These are phyloP conservation scores for Kryptolebias ocellatus DNA, from an alignment of 2,797 vertebrate species.

Conservation along the genomic window DNA sequence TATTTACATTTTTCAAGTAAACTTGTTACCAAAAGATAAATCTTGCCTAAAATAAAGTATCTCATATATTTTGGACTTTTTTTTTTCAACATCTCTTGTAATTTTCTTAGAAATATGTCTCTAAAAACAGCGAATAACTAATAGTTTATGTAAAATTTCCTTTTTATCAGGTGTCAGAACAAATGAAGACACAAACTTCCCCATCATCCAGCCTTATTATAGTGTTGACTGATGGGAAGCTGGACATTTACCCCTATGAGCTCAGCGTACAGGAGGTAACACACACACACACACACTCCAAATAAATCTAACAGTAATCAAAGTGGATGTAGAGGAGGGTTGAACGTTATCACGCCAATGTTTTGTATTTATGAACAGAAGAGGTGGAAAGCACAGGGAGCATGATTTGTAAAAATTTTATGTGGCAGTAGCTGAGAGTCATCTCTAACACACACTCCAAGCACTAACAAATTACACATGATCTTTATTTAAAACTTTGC, in stretches of 20 bases:
- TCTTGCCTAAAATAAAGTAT: too few relatives aligned
- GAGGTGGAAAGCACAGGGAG: too few relatives aligned
- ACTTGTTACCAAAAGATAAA: too few relatives aligned
- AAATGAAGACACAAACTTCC: constrained; percentile 84
- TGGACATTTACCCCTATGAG: constrained; percentile 84
- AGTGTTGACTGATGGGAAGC: constrained; percentile 93
- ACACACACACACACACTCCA: constrained; percentile 3
- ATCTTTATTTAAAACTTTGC: too few relatives aligned
- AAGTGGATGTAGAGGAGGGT: background rate
- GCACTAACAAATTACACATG: too few relatives aligned
- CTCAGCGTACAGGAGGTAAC: constrained; percentile 89
- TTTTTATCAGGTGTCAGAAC: constrained; percentile 79
- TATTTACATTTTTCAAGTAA: too few relatives aligned
- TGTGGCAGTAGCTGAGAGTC: too few relatives aligned
- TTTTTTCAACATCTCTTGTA: too few relatives aligned
- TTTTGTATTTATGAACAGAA: background rate
- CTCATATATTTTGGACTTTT: too few relatives aligned
- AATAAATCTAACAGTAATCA: background rate
- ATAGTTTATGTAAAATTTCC: background rate
- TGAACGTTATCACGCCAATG: background rate
- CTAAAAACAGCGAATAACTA: background rate
- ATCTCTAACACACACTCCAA: too few relatives aligned
- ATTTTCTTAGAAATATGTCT: too few relatives aligned
- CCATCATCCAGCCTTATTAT: constrained; percentile 91
- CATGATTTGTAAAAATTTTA: too few relatives aligned